Percentiles rank a stretch among this genome's conserved stretches.
phyloP scores from a whole-genome alignment of 2,113 vertebrate species.

The Neofelis nebulosa region DNA sequence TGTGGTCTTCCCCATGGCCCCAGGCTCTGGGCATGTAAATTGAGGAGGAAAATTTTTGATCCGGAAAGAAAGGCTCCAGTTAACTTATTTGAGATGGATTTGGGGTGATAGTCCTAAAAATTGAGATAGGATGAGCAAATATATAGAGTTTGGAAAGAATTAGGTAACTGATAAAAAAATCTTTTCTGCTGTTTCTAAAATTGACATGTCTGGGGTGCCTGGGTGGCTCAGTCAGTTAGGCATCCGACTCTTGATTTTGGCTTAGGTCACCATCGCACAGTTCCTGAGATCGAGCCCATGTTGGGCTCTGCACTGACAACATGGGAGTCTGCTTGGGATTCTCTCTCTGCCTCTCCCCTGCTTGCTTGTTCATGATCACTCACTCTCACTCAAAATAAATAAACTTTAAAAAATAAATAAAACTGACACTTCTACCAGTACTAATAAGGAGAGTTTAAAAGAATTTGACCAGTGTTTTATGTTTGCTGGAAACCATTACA shows the following conservation, averaged over 20 bases:
- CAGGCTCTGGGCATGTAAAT: background rate
- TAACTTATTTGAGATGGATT: background rate
- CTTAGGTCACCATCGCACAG: too few relatives aligned
- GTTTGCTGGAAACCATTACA: background rate
- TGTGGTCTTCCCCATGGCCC: fast-evolving
- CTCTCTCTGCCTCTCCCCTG: too few relatives aligned
- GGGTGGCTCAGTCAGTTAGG: too few relatives aligned
- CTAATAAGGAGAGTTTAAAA: background rate
- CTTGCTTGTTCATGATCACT: too few relatives aligned
- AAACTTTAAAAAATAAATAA: background rate
- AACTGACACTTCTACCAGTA: background rate
- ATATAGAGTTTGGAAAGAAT: background rate
- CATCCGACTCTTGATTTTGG: too few relatives aligned
- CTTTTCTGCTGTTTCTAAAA: background rate
- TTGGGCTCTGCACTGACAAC: too few relatives aligned
- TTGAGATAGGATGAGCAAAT: slow-evolving; percentile 2
- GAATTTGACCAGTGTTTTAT: background rate
- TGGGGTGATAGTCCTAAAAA: background rate
- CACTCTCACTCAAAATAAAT: too few relatives aligned
- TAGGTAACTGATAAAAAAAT: background rate
- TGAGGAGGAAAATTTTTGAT: background rate
- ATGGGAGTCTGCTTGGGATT: too few relatives aligned
- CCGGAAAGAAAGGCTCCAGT: background rate
- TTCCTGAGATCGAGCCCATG: too few relatives aligned
- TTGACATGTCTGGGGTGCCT: background rate